Conservation (phyloP, 2,797 vertebrate species). For the Calcarius lapponicus region DNA sequence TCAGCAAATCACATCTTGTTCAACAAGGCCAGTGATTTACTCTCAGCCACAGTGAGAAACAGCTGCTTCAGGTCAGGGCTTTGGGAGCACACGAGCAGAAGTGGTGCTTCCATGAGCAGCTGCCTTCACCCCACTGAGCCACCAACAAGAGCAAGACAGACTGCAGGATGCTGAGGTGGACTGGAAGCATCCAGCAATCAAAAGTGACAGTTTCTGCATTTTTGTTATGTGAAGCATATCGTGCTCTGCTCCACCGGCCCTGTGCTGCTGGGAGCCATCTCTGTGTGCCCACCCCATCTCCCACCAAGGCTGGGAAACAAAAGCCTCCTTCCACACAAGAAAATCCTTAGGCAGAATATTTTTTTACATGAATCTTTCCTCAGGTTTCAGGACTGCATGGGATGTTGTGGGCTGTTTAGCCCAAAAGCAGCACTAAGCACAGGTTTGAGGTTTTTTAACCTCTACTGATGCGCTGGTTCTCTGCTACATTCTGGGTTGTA, state of each 20-base stretch:
- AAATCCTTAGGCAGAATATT: neutral
- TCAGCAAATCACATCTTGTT: neutral
- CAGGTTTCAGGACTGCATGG: neutral
- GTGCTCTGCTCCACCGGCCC: neutral
- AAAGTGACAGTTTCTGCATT: neutral
- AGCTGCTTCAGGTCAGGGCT: neutral
- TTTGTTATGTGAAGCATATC: neutral
- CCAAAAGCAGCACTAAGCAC: neutral
- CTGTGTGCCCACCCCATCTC: neutral
- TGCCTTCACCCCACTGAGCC: neutral
- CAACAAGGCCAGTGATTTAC: neutral
- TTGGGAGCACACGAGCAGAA: neutral
- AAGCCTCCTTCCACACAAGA: neutral
- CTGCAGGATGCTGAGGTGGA: neutral
- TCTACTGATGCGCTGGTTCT: neutral
- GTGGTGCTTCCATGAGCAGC: neutral
- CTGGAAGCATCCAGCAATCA: neutral
- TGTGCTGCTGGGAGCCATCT: neutral
- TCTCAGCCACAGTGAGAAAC: fast-evolving
- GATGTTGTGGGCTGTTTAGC: neutral
- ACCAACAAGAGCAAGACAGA: neutral
- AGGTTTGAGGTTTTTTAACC: neutral
- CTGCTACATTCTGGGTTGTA: neutral
- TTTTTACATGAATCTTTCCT: neutral
- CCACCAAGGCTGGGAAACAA: neutral